A percentile compares a stretch with the other conserved stretches of the same genome.
Evolutionary conservation across 2,113 vertebrate genomes (phyloP).

Genomic region (Pseudorectes ferrugineus): DNA sequence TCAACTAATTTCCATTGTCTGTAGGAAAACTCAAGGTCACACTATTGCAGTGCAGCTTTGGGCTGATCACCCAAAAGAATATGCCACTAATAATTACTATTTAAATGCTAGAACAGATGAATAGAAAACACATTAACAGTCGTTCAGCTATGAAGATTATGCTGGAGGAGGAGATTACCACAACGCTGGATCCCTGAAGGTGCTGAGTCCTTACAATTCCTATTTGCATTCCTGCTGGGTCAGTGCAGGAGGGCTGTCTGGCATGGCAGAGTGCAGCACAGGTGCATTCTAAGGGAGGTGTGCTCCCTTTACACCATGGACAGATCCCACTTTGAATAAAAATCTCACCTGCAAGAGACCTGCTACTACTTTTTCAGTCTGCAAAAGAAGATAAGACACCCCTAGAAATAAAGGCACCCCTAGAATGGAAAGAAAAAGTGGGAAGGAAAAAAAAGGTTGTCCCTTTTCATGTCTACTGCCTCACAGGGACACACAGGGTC

Average conservation of each 20-base stretch:
- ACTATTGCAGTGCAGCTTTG: neutral
- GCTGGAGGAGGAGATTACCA: neutral
- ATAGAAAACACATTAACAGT: neutral
- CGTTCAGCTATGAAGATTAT: neutral
- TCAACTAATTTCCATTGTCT: slow-evolving; percentile 41
- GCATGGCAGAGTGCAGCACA: neutral
- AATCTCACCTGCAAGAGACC: neutral
- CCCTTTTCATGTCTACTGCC: neutral
- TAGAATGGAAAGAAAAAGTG: neutral
- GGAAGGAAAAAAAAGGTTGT: fast-evolving
- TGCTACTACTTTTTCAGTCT: neutral
- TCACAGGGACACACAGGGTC: neutral
- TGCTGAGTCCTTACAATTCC: neutral
- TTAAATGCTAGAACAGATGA: slow-evolving; percentile 2
- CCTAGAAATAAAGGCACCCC: neutral
- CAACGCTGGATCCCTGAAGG: neutral
- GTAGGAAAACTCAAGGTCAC: slow-evolving; percentile 33
- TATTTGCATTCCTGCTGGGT: neutral
- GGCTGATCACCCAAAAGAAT: slow-evolving; percentile 34
- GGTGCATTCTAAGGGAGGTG: neutral
- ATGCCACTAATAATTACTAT: neutral
- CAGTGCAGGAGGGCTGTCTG: neutral
- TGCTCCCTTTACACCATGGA: neutral
- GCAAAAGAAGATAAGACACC: neutral
- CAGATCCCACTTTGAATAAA: neutral